Conservation (phyloP, 2,113 vertebrate genomes). For the Halcyon malimbica region DNA sequence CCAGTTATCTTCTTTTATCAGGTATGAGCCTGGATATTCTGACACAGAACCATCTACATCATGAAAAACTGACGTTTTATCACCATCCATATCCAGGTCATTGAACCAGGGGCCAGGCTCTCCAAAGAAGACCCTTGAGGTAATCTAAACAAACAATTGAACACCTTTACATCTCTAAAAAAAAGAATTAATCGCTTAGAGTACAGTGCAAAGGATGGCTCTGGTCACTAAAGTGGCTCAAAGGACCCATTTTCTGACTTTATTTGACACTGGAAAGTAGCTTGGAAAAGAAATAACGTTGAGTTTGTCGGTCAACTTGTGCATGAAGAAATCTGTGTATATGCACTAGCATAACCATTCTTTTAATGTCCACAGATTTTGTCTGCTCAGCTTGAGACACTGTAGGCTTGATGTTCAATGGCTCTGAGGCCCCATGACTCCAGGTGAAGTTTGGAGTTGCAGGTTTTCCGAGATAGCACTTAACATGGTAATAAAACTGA, state of each 20-base stretch:
- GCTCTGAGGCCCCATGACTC: background rate
- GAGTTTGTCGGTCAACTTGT: background rate
- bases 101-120: conserved; percentile 96
- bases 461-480: background rate
- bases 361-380: background rate
- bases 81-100: conserved; percentile 93
- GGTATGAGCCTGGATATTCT: conserved; percentile 91
- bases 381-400: background rate
- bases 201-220: background rate
- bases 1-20: conserved; percentile 97
- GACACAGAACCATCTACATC: conserved; percentile 94
- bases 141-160: conserved; percentile 79
- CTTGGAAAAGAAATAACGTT: background rate
- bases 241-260: background rate
- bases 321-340: background rate
- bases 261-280: background rate
- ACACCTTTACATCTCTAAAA: background rate
- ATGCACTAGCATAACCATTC: background rate
- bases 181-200: background rate
- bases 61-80: conserved; percentile 95
- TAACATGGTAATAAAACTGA: background rate
- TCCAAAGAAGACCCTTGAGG: conserved; percentile 95
- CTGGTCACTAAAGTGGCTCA: background rate
- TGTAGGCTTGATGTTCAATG: background rate
- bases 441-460: background rate